A percentile compares a stretch with the other conserved stretches of the same genome.
phyloP scores from a whole-genome alignment of 1,140 invertebrate species.

The Halesus radiatus region DNA sequence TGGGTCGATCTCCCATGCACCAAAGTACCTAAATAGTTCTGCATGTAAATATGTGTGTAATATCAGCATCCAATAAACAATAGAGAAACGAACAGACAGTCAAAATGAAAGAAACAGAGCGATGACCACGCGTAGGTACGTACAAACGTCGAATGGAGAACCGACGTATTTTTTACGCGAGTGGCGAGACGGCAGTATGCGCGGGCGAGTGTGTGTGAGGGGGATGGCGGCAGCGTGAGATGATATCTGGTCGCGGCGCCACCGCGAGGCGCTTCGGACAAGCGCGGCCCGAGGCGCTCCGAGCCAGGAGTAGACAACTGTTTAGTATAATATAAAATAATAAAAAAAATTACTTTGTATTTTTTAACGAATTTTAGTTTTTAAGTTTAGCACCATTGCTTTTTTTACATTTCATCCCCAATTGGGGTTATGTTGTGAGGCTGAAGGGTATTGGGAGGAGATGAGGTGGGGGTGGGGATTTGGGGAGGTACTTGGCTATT shows the following conservation, averaged over 20 bases:
- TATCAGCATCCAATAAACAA: constrained; percentile 21
- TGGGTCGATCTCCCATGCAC: too few relatives aligned
- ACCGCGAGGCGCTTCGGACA: constrained; percentile 48
- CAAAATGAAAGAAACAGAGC: constrained; percentile 3
- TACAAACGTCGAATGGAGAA: not conserved
- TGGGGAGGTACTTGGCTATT: too few relatives aligned
- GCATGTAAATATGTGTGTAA: too few relatives aligned
- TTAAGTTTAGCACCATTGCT: too few relatives aligned
- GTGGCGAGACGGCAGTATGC: not conserved
- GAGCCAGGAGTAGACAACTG: not conserved
- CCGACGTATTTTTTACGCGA: not conserved
- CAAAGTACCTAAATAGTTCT: too few relatives aligned
- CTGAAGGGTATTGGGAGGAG: too few relatives aligned
- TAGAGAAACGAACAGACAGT: constrained; percentile 15
- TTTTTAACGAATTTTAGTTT: too few relatives aligned
- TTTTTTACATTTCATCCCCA: too few relatives aligned
- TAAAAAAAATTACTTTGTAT: too few relatives aligned
- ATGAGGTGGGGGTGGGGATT: too few relatives aligned
- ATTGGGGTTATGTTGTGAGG: too few relatives aligned
- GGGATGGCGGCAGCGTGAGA: constrained; percentile 45
- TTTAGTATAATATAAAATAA: not conserved
- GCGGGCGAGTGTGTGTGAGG: not conserved
- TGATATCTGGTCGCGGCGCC: constrained; percentile 55
- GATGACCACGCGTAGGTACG: not conserved
- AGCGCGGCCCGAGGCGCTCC: constrained; percentile 27